These are phyloP conservation scores for Eilema depressum DNA, from an alignment of 2,888 invertebrate species.

Conservation along the genomic window DNA sequence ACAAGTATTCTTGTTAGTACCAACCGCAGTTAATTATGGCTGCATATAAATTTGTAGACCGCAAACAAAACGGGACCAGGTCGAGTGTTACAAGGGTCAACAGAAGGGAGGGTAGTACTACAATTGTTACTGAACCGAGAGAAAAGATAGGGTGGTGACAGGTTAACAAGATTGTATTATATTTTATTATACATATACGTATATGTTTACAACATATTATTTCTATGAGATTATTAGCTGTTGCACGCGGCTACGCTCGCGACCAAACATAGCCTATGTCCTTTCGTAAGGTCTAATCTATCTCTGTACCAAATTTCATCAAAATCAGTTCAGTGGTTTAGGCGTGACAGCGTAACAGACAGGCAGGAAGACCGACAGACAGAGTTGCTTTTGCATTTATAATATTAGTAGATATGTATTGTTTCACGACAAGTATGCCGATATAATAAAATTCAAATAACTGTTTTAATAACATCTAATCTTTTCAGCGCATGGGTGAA, in stretches of 20 bases:
- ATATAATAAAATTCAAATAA: background rate
- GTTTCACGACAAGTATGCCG: too few species aligned
- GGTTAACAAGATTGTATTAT: conserved; percentile 5
- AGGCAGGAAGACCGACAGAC: too few species aligned
- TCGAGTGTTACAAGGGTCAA: conserved; percentile 54
- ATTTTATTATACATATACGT: conserved; percentile 2
- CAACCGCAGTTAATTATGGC: conserved; percentile 35
- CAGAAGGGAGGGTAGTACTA: conserved; percentile 34
- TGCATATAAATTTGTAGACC: conserved; percentile 27
- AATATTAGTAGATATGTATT: too few species aligned
- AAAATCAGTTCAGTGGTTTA: too few species aligned
- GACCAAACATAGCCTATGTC: too few species aligned
- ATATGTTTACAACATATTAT: background rate
- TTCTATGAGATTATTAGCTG: too few species aligned
- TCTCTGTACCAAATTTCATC: too few species aligned
- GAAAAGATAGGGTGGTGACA: conserved; percentile 17
- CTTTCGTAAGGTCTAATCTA: too few species aligned
- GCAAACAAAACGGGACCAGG: conserved; percentile 52
- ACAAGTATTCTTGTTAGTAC: conserved; percentile 28
- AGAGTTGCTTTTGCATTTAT: too few species aligned
- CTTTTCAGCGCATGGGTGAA: too few species aligned
- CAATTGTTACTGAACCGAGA: conserved; percentile 37
- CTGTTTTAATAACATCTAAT: background rate
- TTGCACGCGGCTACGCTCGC: too few species aligned
- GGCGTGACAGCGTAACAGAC: too few species aligned